Percentiles rank a stretch among this genome's conserved stretches.
Conservation (phyloP, 1,140 invertebrate genomes). For the Nebria ingens region DNA sequence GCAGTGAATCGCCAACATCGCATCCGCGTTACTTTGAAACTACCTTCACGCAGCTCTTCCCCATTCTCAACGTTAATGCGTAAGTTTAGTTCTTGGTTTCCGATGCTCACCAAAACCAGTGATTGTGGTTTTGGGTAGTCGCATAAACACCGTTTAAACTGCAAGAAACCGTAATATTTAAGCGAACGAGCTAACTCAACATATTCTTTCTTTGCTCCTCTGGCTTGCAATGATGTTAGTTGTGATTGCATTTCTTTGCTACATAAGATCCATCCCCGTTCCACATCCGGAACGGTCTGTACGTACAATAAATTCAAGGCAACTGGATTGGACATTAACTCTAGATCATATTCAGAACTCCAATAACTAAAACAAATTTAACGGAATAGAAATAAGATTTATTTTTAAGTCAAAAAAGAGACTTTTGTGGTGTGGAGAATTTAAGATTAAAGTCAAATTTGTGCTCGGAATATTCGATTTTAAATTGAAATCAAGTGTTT, state of each 20-base stretch:
- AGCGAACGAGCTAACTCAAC: slow-evolving; percentile 66
- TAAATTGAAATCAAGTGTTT: no score
- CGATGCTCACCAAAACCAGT: slow-evolving; percentile 57
- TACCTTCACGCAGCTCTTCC: slow-evolving; percentile 55
- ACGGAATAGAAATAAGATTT: no score
- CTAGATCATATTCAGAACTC: slow-evolving; percentile 73
- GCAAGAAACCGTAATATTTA: slow-evolving; percentile 82
- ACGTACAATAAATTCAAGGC: slow-evolving; percentile 79
- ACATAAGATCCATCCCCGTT: slow-evolving; percentile 71
- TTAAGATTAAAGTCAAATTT: no score
- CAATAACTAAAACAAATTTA: slow-evolving; percentile 61
- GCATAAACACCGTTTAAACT: slow-evolving; percentile 64
- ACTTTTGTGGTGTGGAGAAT: no score
- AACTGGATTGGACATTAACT: slow-evolving; percentile 67
- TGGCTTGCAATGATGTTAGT: slow-evolving; percentile 57
- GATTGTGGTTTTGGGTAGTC: slow-evolving; percentile 67
- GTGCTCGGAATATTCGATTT: no score
- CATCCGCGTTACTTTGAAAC: slow-evolving; percentile 90
- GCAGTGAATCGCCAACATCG: slow-evolving; percentile 94
- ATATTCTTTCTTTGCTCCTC: slow-evolving; percentile 79
- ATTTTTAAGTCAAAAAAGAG: no score
- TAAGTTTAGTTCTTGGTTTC: slow-evolving; percentile 68
- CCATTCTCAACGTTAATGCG: slow-evolving; percentile 34
- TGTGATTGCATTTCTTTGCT: slow-evolving; percentile 58
- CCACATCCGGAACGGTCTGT: slow-evolving; percentile 77